Evolutionary conservation across 2,113 vertebrate species (phyloP).

Genomic region (Hystrix cristata): DNA sequence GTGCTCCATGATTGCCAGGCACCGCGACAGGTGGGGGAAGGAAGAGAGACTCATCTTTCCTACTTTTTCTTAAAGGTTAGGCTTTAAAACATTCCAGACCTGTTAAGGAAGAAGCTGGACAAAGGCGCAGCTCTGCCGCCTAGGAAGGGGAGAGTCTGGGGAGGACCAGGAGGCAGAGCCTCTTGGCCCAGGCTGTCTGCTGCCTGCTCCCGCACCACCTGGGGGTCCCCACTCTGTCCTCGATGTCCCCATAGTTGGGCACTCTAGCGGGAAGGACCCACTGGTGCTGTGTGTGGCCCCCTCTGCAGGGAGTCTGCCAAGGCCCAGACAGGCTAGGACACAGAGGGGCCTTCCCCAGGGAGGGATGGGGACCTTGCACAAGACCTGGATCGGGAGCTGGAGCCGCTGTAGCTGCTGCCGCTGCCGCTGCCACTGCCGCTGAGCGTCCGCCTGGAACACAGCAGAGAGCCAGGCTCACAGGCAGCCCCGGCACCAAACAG

Average conservation of each 20-base stretch:
- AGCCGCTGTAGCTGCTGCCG: slow-evolving; percentile 96
- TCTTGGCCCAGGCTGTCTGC: not conserved
- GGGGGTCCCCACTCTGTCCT: not conserved
- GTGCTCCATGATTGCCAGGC: rapidly evolving
- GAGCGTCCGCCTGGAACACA: slow-evolving; percentile 90
- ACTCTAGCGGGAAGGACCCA: not conserved
- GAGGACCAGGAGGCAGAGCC: not conserved
- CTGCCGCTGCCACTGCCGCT: slow-evolving; percentile 96
- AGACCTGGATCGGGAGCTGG: slow-evolving; percentile 95
- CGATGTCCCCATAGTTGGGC: too few species aligned
- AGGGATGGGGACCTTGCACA: slow-evolving; percentile 82
- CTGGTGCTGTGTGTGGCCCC: not conserved
- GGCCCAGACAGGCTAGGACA: not conserved
- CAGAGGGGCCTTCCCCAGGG: not conserved
- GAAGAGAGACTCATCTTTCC: not conserved
- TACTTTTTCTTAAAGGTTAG: not conserved
- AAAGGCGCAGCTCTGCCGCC: not conserved
- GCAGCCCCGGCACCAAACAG: too few species aligned
- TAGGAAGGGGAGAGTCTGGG: not conserved
- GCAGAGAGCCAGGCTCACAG: not conserved
- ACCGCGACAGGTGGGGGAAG: rapidly evolving
- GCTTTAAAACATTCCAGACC: not conserved
- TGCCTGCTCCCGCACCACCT: not conserved
- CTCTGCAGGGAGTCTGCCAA: too few species aligned
- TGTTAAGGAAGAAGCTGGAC: not conserved